A percentile compares a stretch with the other conserved stretches of the same genome.
Evolutionary conservation across 2,888 invertebrate genomes (phyloP).

Genomic region (Keiferia lycopersicella): DNA sequence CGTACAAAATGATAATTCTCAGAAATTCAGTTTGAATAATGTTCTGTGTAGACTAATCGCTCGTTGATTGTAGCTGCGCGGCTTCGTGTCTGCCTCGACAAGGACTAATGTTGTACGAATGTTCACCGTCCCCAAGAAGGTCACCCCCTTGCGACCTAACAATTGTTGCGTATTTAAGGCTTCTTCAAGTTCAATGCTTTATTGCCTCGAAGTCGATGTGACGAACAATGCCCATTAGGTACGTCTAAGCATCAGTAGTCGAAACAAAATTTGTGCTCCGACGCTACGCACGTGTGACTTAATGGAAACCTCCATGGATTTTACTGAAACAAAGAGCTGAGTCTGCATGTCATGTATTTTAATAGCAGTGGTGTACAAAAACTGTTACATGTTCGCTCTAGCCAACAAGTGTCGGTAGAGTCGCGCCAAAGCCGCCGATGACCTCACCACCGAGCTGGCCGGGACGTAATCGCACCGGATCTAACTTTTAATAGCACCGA

Average conservation of each 20-base stretch:
- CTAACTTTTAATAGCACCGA: slow-evolving; percentile 56
- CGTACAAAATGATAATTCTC: slow-evolving; percentile 52
- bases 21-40: slow-evolving; percentile 48
- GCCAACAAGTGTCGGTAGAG: slow-evolving; percentile 33
- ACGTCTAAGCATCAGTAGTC: slow-evolving; percentile 1
- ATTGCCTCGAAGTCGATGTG: not conserved
- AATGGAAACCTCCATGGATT: not conserved
- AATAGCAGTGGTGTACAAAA: not conserved
- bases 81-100: slow-evolving; percentile 41
- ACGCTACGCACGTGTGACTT: not conserved
- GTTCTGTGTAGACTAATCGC: slow-evolving; percentile 45
- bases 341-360: not conserved
- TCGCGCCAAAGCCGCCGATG: slow-evolving; percentile 44
- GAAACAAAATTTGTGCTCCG: not conserved
- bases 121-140: slow-evolving; percentile 39
- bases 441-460: slow-evolving; percentile 49
- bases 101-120: slow-evolving; percentile 42
- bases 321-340: not conserved
- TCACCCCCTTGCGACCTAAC: slow-evolving; percentile 47
- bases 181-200: slow-evolving; percentile 36
- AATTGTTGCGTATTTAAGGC: slow-evolving; percentile 31
- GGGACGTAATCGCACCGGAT: slow-evolving; percentile 49
- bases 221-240: slow-evolving; percentile 6
- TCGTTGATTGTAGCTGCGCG: slow-evolving; percentile 41
- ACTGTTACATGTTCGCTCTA: slow-evolving; percentile 15